These are phyloP conservation scores for Drosophila ercepeae DNA, from an alignment of 1,140 invertebrate genomes.

Conservation along the genomic window DNA sequence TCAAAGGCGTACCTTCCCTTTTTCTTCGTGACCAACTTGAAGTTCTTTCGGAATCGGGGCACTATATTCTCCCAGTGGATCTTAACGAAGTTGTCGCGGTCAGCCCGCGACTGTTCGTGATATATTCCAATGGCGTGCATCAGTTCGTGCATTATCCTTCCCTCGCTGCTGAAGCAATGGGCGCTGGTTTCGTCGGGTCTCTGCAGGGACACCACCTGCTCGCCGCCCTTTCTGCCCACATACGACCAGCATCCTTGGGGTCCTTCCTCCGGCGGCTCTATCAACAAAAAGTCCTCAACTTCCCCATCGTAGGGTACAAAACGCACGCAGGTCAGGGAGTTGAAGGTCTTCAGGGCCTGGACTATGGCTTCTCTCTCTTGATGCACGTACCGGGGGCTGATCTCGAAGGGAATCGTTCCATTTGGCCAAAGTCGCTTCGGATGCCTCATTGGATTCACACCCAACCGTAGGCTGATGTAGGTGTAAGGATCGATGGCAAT, in stretches of 20 bases:
- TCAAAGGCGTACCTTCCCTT: constrained; percentile 88
- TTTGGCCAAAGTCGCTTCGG: constrained; percentile 87
- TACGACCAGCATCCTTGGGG: constrained; percentile 92
- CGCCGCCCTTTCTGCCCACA: constrained; percentile 88
- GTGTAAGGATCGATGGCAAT: constrained; percentile 86
- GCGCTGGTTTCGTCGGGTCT: constrained; percentile 86
- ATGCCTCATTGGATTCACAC: constrained; percentile 86
- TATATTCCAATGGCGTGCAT: constrained; percentile 94
- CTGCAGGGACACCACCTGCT: constrained; percentile 80
- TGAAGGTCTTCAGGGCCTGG: constrained; percentile 88
- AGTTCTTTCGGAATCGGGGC: constrained; percentile 87
- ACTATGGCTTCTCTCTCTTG: constrained; percentile 84
- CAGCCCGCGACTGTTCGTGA: constrained; percentile 93
- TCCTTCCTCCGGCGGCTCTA: constrained; percentile 87
- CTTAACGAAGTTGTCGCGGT: constrained; percentile 90
- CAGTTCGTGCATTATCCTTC: constrained; percentile 92
- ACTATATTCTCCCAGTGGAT: constrained; percentile 91
- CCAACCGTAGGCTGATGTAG: constrained; percentile 86
- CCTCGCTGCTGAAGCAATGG: constrained; percentile 88
- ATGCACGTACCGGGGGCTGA: constrained; percentile 87
- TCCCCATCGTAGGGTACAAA: constrained; percentile 88
- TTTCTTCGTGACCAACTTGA: constrained; percentile 87
- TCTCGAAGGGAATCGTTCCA: constrained; percentile 89
- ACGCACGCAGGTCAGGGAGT: constrained; percentile 89
- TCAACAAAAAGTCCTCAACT: constrained; percentile 88